A percentile compares a stretch with the other conserved stretches of the same genome.
phyloP scores from a whole-genome alignment of 2,797 vertebrate species.

The Enteromius fasciolatus region DNA sequence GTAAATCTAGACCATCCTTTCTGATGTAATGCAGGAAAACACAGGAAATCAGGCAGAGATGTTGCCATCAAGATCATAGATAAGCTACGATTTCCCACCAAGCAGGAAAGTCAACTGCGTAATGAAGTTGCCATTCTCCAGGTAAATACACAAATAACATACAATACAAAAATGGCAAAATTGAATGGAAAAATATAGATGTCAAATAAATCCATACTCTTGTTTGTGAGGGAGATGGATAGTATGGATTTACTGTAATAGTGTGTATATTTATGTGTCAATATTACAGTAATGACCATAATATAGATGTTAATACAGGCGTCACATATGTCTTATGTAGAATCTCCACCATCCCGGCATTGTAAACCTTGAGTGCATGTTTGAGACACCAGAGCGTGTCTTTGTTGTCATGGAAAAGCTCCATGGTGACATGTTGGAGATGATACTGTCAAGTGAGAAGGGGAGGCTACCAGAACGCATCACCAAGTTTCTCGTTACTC shows the following conservation, averaged over 20 bases:
- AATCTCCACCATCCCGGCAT: constrained; percentile 93
- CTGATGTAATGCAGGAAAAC: constrained; percentile 84
- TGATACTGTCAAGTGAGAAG: constrained; percentile 97
- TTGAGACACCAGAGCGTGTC: constrained; percentile 93
- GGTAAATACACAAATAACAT: constrained; percentile 72
- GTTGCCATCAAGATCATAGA: constrained; percentile 99
- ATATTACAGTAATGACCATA: not conserved
- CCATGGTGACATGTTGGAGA: constrained; percentile 97
- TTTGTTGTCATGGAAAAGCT: constrained; percentile 99
- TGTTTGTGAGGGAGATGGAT: too few species aligned
- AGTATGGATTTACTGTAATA: not conserved
- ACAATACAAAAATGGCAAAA: not conserved
- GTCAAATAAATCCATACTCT: not conserved
- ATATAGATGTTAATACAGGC: not conserved
- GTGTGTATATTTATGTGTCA: too few species aligned
- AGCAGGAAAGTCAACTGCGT: constrained; percentile 96
- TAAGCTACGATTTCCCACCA: constrained; percentile 95
- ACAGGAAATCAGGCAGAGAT: constrained; percentile 94
- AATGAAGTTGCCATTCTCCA: constrained; percentile 98
- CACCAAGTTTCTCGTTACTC: constrained; percentile 94
- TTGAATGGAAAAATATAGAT: not conserved
- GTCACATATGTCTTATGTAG: constrained; percentile 66
- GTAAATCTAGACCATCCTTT: not conserved
- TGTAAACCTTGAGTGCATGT: constrained; percentile 98
- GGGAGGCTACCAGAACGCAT: constrained; percentile 93